Base-by-base conservation (phyloP, 2,797 vertebrate genomes). In the Chelonia mydas region DNA sequence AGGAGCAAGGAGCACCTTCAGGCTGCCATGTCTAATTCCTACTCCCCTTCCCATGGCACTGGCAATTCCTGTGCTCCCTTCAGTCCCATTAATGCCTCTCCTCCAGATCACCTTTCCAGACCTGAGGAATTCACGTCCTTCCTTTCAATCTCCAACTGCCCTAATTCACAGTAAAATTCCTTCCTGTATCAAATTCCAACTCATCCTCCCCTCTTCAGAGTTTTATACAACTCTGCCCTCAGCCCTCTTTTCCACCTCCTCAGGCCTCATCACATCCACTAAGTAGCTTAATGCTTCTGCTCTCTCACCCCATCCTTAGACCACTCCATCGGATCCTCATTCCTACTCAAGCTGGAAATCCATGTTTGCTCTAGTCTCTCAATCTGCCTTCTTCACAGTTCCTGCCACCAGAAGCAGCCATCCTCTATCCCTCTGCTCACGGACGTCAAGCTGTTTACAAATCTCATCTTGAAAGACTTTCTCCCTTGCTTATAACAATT, bases 371-470 rank as follows among this genome's bases (percentile, higher is more conserved):
- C 82, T 72, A 81, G 0, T 1, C 19, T 51, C 49, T 33, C 50
- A 59, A 78, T 45, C n/a, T 33, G 28, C 5, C 5, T 41, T 47
- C 45, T 33, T 3, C 1, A 33, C 65, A 51, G 61, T 2, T 79
- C 61, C 82, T 0, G 0, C 4, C 5, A 72, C 33, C n/a, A 2
- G 5, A 31, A 57, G 31, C 1, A 1, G 0, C 17, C 54, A 81
- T 53, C 80, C 86, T 2, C 3, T 51, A 31, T 76, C 37, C 4
- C 49, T 84, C 55, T 83, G 74, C 72, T 13, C 19, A 15, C 25
- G 11, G 83, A 37, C 11, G 2, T 31, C 92, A 54, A 33, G 23
- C 82, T 37, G 23, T 12, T 1, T 15, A 3, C 72, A 76, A 27
- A 45, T n/a, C 21, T 59, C 7, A 10, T n/a, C 68, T 83, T 79